Conservation (phyloP, 2,113 vertebrate genomes). For the Synchiropus splendidus region DNA sequence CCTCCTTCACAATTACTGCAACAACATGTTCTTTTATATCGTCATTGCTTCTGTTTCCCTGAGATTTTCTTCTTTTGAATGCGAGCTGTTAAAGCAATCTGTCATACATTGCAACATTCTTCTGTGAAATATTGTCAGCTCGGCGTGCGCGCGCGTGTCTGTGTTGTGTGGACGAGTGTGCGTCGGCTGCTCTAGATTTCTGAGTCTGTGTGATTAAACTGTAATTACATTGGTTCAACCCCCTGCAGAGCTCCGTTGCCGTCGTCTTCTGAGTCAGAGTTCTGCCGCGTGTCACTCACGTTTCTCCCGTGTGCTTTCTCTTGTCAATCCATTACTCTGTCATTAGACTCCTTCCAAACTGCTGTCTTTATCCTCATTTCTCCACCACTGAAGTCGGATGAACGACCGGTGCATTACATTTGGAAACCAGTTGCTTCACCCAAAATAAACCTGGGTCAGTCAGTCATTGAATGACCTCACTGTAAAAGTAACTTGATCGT, state of each 20-base stretch:
- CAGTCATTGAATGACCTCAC: too few relatives aligned
- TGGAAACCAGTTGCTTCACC: too few relatives aligned
- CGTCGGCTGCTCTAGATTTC: slow-evolving; percentile 55
- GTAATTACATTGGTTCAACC: slow-evolving; percentile 69
- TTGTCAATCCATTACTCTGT: too few relatives aligned
- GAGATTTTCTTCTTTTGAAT: slow-evolving; percentile 19
- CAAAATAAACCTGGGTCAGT: too few relatives aligned
- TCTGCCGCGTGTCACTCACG: slow-evolving; percentile 24
- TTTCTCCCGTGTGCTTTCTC: slow-evolving; percentile 17
- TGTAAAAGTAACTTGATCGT: too few relatives aligned
- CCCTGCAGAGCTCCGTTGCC: slow-evolving; percentile 56
- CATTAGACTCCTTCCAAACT: too few relatives aligned
- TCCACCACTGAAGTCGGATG: too few relatives aligned
- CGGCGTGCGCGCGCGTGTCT: slow-evolving; percentile 11
- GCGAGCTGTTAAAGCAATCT: slow-evolving; percentile 34
- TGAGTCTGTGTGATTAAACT: slow-evolving; percentile 65
- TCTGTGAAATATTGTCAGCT: slow-evolving; percentile 36
- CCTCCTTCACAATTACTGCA: slow-evolving; percentile 49
- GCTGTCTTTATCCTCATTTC: too few relatives aligned
- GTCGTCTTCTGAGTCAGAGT: slow-evolving; percentile 33
- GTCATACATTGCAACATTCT: slow-evolving; percentile 46
- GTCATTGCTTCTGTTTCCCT: slow-evolving; percentile 25
- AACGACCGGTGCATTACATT: too few relatives aligned
- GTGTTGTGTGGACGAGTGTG: slow-evolving; percentile 16
- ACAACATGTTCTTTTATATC: slow-evolving; percentile 30